phyloP scores from a whole-genome alignment of 2,113 vertebrate genomes.

The Gallinago jamesoni region DNA sequence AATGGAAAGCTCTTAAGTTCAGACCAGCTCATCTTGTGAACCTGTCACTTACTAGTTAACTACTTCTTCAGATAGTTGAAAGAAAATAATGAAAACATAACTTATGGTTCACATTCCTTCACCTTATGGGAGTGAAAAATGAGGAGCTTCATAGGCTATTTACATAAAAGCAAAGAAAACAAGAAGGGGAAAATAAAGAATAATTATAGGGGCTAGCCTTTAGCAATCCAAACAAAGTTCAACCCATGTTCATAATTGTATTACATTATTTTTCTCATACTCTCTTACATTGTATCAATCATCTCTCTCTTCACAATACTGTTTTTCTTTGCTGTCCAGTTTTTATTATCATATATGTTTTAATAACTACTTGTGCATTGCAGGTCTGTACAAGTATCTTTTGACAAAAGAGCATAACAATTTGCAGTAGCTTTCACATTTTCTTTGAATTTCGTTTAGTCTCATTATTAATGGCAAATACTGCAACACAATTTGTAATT shows the following conservation, averaged over 20 bases:
- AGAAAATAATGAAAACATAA: not conserved
- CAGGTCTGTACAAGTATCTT: not conserved
- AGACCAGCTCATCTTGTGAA: not conserved
- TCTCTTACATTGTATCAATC: not conserved
- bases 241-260: not conserved
- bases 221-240: not conserved
- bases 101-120: not conserved
- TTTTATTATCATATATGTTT: not conserved
- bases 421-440: not conserved
- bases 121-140: not conserved
- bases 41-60: not conserved
- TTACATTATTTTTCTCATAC: not conserved
- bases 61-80: not conserved
- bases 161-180: not conserved
- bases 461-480: not conserved
- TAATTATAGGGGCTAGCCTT: not conserved
- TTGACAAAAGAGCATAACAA: not conserved
- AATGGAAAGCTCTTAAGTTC: not conserved
- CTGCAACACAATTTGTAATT: no score
- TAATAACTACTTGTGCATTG: not conserved
- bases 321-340: not conserved
- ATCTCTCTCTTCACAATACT: not conserved
- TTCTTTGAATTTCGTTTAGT: not conserved
- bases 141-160: not conserved
- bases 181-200: not conserved